Evolutionary conservation across 1,140 invertebrate species (phyloP), one percentile per base, ranked within the genome.

Genomic region (Polypedilum pembai): DNA sequence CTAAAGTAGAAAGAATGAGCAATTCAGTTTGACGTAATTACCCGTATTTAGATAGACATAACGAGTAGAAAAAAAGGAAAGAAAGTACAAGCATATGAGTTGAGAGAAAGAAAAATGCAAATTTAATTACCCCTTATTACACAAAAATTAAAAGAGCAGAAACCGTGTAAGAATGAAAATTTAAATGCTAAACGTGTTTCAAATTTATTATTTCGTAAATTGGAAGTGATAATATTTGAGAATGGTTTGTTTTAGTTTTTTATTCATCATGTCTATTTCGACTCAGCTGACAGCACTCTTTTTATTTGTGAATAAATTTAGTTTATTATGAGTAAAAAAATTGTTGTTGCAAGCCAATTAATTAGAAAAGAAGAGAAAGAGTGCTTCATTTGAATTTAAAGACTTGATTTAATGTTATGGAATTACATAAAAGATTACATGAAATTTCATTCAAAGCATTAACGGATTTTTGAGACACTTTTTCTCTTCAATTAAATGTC

Each of bases 21-120:
- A 69, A 69, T 69, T 69, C 65, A 69, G 3, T 69, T 8, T 69
- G 65, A 69, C 65, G 20, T 69, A 20, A 69, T 69, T 69, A 21
- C 65, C 65, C 65, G 65, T 21, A 69, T 69, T 69, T 69, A 69
- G 65, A 69, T 69, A 69, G 65, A 69, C 65, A 69, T 69, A 69
- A 69, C 8, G 17, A 21, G 65, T 21, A 69, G 8, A 69, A 18
- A 17, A 66, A 18, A 69, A 69, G 17, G n/a, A 21, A n/a, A 21
- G 65, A 18, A 69, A 69, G 65, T 18, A 21, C n/a, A 69, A 20
- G 15, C 65, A 69, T 21, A 69, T 69, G 17, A 66, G 18, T 33
- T 20, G 20, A 20, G 20, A 69, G 65, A 69, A 69, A 69, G 20
- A 69, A 69, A 69, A 69, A 69, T 69, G 65, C 65, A 69, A 69